Evolutionary conservation across 1,140 invertebrate genomes (phyloP), one percentile per base, ranked within the genome.

Genomic region (Drosophila paulistorum): DNA sequence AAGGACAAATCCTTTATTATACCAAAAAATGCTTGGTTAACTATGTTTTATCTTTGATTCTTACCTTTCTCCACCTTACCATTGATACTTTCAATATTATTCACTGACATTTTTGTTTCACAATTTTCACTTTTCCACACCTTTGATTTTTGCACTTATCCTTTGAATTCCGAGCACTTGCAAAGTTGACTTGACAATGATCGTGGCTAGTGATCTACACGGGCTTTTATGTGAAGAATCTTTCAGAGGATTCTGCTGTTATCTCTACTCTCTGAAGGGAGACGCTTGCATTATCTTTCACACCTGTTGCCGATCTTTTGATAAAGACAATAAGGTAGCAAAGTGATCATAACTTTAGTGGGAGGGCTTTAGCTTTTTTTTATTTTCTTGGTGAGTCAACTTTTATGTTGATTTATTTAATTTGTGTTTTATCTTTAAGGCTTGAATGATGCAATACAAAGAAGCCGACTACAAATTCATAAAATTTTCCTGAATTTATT

Each of bases 241-340:
- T 9, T 23, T 51, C 45, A 51, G 45, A 51, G 45, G 45, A 51
- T 51, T 51, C 45, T 51, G 45, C 9, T 51, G 17, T 51, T 51
- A 51, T 51, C 45, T 51, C 45, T 11, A 20, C 7, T 51, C 45
- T 51, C 17, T 48, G 3, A 51, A 11, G 45, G 17, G 45, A 51
- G 17, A 3, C 3, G 23, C 45, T 51, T 17, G 2, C 45, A 48
- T 48, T 51, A 51, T 51, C 45, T 51, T 51, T 10, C 3, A 48
- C 14, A 48, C 9, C 14, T 48, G 45, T 48, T 48, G 45, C 45
- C 17, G 17, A 51, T 51, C 45, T 51, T 11, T 51, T 51, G 45
- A 51, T 23, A 51, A 51, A 23, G 9, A 23, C 45, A 51, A 51
- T 51, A 23, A 51, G 45, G 45, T 51, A 51, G 45, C 45, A 51